Conservation (phyloP, 2,113 vertebrate genomes). For the Poicephalus gulielmi region DNA sequence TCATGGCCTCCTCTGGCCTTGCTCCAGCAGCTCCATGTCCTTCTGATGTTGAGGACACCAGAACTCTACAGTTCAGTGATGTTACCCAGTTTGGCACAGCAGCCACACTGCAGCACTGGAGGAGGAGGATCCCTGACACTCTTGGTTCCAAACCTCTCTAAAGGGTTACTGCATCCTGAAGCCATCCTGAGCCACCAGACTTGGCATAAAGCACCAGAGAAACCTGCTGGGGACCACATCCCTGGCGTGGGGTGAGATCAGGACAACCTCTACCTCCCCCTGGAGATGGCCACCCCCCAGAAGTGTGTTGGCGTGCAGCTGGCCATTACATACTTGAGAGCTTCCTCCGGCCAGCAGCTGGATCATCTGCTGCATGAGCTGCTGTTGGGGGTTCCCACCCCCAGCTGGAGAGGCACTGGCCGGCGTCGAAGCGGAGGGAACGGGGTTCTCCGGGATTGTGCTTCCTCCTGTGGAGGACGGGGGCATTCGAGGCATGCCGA, state of each 20-base stretch:
- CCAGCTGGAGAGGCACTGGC: slow-evolving; percentile 69
- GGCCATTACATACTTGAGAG: slow-evolving; percentile 70
- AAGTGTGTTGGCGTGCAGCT: accelerated
- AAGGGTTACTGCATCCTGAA: neutral
- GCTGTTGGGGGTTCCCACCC: slow-evolving; percentile 74
- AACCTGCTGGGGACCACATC: neutral
- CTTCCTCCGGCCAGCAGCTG: slow-evolving; percentile 90
- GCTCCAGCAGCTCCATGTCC: neutral
- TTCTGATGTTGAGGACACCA: neutral
- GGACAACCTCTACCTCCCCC: neutral
- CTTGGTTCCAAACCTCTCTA: neutral
- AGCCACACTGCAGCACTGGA: neutral
- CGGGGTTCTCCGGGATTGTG: slow-evolving; percentile 82
- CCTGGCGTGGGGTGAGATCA: accelerated
- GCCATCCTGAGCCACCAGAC: neutral
- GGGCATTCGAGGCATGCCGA: slow-evolving; percentile 86
- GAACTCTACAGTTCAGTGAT: neutral
- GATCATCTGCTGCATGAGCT: slow-evolving; percentile 93
- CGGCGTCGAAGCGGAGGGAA: slow-evolving; percentile 85
- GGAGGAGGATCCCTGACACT: neutral
- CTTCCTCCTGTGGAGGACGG: slow-evolving; percentile 88
- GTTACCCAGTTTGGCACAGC: neutral
- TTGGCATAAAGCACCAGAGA: neutral
- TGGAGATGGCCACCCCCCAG: neutral
- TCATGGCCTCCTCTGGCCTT: neutral